Percentiles rank a stretch among this genome's conserved stretches.
Evolutionary conservation across 2,113 vertebrate genomes (phyloP).

Genomic region (Pedetes capensis): DNA sequence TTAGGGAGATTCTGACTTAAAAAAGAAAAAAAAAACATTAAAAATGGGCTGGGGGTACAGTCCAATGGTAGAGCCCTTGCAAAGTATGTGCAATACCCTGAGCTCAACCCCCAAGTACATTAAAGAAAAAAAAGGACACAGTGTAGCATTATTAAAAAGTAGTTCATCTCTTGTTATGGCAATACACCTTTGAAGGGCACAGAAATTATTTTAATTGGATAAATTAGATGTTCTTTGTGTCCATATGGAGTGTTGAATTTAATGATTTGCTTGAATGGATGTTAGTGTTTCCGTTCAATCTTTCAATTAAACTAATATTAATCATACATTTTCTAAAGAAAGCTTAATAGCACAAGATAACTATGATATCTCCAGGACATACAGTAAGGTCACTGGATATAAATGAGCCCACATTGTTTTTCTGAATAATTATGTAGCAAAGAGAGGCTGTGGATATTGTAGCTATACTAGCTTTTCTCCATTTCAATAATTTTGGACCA

Average conservation of each 20-base stretch:
- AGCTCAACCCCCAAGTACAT: too few relatives aligned
- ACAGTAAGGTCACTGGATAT: slow-evolving; percentile 79
- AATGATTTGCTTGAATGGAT: slow-evolving; percentile 78
- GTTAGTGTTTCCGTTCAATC: slow-evolving; percentile 74
- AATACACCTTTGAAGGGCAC: slow-evolving; percentile 73
- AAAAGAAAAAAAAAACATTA: too few relatives aligned
- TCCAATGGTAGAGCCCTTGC: too few relatives aligned
- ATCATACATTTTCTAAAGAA: slow-evolving; percentile 79
- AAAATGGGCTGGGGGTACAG: too few relatives aligned
- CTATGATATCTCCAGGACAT: slow-evolving; percentile 77
- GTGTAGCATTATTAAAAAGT: slow-evolving; percentile 70
- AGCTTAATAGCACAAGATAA: slow-evolving; percentile 77
- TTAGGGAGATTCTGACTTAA: too few relatives aligned
- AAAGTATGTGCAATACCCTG: too few relatives aligned
- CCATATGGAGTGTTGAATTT: slow-evolving; percentile 75
- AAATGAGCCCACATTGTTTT: slow-evolving; percentile 82
- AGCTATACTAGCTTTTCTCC: slow-evolving; percentile 74
- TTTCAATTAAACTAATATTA: slow-evolving; percentile 79
- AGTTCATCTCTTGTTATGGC: slow-evolving; percentile 63
- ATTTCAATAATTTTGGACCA: slow-evolving; percentile 74
- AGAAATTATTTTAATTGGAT: slow-evolving; percentile 77
- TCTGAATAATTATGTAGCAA: slow-evolving; percentile 77
- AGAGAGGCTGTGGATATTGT: slow-evolving; percentile 69
- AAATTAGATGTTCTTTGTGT: slow-evolving; percentile 76
- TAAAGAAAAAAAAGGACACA: slow-evolving; percentile 55